These are phyloP conservation scores for Yoshiicerus persimilis DNA, from an alignment of 1,140 invertebrate genomes.

Conservation along the genomic window DNA sequence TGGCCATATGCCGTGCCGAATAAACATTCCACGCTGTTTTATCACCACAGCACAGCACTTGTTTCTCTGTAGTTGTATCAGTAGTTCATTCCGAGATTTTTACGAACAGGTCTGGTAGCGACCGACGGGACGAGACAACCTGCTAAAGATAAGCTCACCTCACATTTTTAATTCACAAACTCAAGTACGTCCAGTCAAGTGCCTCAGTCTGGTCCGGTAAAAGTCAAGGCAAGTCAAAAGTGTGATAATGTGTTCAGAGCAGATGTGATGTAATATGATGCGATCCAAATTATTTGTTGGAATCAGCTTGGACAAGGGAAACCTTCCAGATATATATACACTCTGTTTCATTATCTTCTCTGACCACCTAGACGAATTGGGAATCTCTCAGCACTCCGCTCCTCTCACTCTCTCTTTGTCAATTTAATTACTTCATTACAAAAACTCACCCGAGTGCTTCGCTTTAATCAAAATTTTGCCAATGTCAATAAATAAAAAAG, in stretches of 20 bases:
- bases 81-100: not conserved
- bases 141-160: not conserved
- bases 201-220: not conserved
- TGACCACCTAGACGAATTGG: not conserved
- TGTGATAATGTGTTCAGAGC: not conserved
- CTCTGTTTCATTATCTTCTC: not conserved
- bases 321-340: not conserved
- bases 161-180: not conserved
- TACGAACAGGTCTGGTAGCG: not conserved
- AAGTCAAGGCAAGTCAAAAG: not conserved
- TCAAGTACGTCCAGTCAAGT: not conserved
- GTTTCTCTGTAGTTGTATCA: not conserved
- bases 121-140: not conserved
- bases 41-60: not conserved
- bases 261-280: not conserved
- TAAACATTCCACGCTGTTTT: constrained; percentile 1
- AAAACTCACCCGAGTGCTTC: not conserved
- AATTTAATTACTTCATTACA: not conserved
- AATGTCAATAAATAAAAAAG: not conserved
- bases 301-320: not conserved
- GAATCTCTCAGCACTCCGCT: not conserved
- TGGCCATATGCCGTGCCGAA: not conserved
- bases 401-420: not conserved
- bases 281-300: not conserved
- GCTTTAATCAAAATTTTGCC: not conserved